Evolutionary conservation across 2,888 invertebrate species (phyloP).

Genomic region (Polymixis flavicincta): DNA sequence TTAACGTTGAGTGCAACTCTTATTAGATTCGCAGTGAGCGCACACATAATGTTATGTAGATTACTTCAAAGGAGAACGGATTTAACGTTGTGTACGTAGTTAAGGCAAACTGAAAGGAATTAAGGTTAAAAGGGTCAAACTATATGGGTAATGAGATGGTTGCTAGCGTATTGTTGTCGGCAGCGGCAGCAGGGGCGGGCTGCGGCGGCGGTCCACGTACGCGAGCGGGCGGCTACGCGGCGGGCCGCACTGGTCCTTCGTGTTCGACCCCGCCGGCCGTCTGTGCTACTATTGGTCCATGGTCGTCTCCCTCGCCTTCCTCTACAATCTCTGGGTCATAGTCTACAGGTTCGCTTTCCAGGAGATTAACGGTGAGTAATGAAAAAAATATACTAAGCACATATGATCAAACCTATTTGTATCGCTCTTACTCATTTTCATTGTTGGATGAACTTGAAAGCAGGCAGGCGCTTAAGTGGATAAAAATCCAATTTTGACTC

Average conservation of each 20-base stretch:
- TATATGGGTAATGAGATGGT: constrained; percentile 53
- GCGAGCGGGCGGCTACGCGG: constrained; percentile 92
- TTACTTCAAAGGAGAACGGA: constrained; percentile 61
- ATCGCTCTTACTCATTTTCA: constrained; percentile 61
- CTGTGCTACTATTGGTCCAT: constrained; percentile 99
- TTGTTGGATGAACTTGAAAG: constrained; percentile 66
- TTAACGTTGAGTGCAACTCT: constrained; percentile 59
- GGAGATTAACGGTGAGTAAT: constrained; percentile 96
- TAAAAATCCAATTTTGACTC: constrained; percentile 82
- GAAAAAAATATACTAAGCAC: constrained; percentile 11
- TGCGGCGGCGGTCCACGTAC: constrained; percentile 91
- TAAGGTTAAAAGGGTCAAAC: constrained; percentile 53
- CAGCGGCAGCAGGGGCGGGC: constrained; percentile 85
- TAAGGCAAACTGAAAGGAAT: constrained; percentile 49
- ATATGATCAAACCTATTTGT: constrained; percentile 43
- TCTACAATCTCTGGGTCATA: constrained; percentile 99
- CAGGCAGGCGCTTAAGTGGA: constrained; percentile 73
- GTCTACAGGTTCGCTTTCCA: constrained; percentile 99
- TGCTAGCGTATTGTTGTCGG: constrained; percentile 62
- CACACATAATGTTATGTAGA: constrained; percentile 58
- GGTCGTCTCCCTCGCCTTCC: constrained; percentile 98
- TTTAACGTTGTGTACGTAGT: constrained; percentile 56
- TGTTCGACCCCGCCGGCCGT: constrained; percentile 99
- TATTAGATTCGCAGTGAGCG: constrained; percentile 58
- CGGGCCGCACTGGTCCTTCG: constrained; percentile 97